Conservation (phyloP, 2,113 vertebrate species). For the Podocnemis expansa region DNA sequence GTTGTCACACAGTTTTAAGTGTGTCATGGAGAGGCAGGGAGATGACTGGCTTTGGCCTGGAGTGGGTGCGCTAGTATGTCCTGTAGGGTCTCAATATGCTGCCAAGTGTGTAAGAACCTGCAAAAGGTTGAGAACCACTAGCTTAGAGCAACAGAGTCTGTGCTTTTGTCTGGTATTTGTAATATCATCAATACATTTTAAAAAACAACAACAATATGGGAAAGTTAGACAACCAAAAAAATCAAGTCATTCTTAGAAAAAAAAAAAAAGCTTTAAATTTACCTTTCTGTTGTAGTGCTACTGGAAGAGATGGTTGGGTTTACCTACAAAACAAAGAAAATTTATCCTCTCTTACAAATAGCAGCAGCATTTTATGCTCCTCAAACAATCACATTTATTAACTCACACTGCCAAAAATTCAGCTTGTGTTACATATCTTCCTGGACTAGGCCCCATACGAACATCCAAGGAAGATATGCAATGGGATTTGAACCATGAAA, state of each 20-base stretch:
- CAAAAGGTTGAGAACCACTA: too few species aligned
- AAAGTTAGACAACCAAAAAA: background rate
- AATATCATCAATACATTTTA: background rate
- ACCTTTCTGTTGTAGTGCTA: constrained; percentile 86
- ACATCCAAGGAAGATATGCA: background rate
- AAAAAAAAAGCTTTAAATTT: constrained; percentile 55
- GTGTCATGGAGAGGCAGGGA: too few species aligned
- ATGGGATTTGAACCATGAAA: background rate
- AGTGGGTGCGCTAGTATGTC: too few species aligned
- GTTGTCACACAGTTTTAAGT: too few species aligned
- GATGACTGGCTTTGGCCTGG: too few species aligned
- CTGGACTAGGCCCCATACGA: background rate
- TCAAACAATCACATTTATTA: constrained; percentile 39
- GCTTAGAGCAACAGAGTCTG: background rate
- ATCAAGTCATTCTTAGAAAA: background rate
- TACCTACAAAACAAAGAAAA: constrained; percentile 78
- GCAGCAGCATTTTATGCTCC: background rate
- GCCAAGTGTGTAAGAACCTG: too few species aligned
- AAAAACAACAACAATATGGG: background rate
- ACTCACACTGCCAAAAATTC: background rate
- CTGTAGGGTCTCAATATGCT: too few species aligned
- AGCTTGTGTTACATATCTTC: background rate
- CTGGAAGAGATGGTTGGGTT: constrained; percentile 83
- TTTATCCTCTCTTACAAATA: constrained; percentile 29
- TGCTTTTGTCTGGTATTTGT: background rate